Evolutionary conservation across 1,140 invertebrate species (phyloP), one percentile per base, ranked within the genome.

Genomic region (Augochlora pura): DNA sequence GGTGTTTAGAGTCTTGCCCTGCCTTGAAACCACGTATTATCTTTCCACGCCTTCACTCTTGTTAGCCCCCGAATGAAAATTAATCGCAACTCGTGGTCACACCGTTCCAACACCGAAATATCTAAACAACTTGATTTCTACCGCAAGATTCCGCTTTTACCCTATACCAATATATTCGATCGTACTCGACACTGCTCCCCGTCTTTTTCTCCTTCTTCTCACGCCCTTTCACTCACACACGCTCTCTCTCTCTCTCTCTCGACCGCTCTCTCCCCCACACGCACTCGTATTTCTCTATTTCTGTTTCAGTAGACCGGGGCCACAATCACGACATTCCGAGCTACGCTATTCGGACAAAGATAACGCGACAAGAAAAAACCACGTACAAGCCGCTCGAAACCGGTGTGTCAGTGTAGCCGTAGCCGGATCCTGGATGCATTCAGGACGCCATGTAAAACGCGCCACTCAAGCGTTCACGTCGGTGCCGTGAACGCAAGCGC

Each of bases 21-120:
- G 81, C 68, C 81, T 85, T 80, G 76, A 73, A 54, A 42, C 76
- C 75, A 39, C 57, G 72, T 72, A 76, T 23, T n/a, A 42, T 70
- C 74, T 59, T 21, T 84, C 77, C 81, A 81, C 84, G 27, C 84
- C 81, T 86, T 86, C 14, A 2, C 14, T 77, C 66, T 54, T 63
- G 75, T 66, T 63, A 42, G 57, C 54, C 54, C 68, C 62, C 57
- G 49, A 46, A 46, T n/a, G 14, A 46, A 0, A 2, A 49, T 38
- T 63, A 52, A 76, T 73, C 70, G 49, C 68, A 64, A 79, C 57
- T 8, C 59, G 72, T 42, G 49, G 10, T 10, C 52, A 25, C 63
- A 32, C 64, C 32, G 59, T 57, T 77, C 57, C 54, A 18, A 27
- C 64, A 54, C 64, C 38, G 54, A 68, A 77, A 18, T 39, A 0